These are phyloP conservation scores for Seira sanloemensis DNA, from an alignment of 2,888 invertebrate species.

Conservation along the genomic window DNA sequence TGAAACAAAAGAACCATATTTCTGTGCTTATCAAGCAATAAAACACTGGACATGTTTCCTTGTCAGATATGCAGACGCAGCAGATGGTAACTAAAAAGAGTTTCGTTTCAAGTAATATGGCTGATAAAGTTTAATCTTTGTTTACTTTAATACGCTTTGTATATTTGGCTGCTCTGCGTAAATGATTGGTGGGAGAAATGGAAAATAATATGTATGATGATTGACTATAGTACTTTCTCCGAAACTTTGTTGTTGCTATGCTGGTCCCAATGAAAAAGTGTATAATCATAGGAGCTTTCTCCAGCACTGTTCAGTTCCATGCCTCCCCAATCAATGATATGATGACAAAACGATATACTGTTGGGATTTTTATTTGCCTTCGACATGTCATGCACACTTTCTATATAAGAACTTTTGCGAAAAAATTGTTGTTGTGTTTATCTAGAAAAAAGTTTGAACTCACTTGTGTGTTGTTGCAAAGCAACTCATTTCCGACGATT, in stretches of 20 bases:
- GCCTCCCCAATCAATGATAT: not conserved
- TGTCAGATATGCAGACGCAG: constrained; percentile 4
- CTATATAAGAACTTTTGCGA: not conserved
- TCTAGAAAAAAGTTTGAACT: not conserved
- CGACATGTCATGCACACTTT: not conserved
- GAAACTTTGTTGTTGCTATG: not conserved
- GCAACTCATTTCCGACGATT: not conserved
- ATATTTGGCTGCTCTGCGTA: not conserved
- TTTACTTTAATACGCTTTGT: not conserved
- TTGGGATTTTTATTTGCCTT: not conserved
- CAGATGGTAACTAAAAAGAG: not conserved
- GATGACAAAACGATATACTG: not conserved
- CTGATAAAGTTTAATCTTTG: not conserved
- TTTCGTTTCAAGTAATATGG: not conserved
- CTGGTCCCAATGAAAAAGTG: not conserved
- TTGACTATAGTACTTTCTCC: not conserved
- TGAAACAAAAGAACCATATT: not conserved
- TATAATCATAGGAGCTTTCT: not conserved
- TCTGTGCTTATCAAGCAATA: not conserved
- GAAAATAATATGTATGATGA: not conserved
- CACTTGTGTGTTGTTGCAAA: not conserved
- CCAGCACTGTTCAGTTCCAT: not conserved
- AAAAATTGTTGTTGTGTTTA: not conserved
- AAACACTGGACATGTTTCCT: not conserved
- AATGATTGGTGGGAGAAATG: not conserved